phyloP scores from a whole-genome alignment of 2,888 invertebrate species.

The Cephus rjabovi region DNA sequence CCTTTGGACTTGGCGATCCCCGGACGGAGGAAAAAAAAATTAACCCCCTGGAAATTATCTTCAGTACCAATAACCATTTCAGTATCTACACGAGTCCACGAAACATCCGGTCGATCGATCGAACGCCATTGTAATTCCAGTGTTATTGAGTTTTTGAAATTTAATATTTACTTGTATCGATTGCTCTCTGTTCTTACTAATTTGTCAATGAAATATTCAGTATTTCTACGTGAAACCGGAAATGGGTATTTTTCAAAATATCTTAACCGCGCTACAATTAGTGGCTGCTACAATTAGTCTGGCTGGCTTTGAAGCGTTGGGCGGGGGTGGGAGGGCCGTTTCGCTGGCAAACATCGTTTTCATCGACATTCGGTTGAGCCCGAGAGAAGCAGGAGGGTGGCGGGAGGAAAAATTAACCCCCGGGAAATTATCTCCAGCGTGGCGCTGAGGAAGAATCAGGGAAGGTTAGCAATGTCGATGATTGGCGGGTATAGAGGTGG shows the following conservation, averaged over 20 bases:
- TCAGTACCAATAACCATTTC: constrained; percentile 6
- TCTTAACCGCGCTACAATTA: too few relatives aligned
- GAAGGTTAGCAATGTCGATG: not conserved
- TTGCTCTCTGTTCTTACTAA: too few relatives aligned
- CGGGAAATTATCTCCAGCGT: not conserved
- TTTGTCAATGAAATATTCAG: too few relatives aligned
- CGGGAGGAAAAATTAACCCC: not conserved
- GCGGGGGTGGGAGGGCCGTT: constrained; percentile 19
- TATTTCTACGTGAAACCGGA: too few relatives aligned
- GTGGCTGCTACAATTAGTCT: too few relatives aligned
- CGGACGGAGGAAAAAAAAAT: constrained; percentile 41
- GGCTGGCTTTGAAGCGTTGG: too few relatives aligned
- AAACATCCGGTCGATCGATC: not conserved
- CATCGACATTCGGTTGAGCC: constrained; percentile 13
- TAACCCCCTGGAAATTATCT: constrained; percentile 60
- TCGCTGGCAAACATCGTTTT: constrained; percentile 12
- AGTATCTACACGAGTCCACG: not conserved
- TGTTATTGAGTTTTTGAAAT: too few relatives aligned
- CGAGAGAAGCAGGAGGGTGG: constrained; percentile 17
- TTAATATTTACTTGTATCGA: too few relatives aligned
- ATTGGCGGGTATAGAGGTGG: not conserved
- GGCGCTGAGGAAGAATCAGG: not conserved
- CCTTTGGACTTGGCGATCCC: constrained; percentile 40
- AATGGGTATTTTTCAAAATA: too few relatives aligned
- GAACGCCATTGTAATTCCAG: too few relatives aligned